Conservation (phyloP, 2,113 vertebrate genomes). For the Paradoxurus hermaphroditus region DNA sequence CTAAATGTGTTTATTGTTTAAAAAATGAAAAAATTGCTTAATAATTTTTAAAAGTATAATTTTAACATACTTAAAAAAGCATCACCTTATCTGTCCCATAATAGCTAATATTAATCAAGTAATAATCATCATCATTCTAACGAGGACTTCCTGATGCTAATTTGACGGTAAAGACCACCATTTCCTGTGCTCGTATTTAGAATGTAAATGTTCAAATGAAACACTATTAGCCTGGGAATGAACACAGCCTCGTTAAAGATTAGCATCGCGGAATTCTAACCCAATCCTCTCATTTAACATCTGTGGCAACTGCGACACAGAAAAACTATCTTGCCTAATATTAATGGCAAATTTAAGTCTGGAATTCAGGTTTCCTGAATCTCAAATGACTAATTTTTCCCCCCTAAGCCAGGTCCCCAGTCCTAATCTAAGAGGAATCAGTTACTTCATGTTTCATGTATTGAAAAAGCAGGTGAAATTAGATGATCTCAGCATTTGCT, state of each 20-base stretch:
- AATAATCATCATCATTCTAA: background rate
- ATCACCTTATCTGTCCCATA: background rate
- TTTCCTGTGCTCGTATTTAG: background rate
- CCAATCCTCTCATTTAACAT: slow-evolving; percentile 44
- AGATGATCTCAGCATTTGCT: slow-evolving; percentile 12
- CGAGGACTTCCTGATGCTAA: background rate
- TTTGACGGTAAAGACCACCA: background rate
- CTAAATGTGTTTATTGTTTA: background rate
- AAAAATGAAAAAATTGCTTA: background rate
- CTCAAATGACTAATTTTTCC: slow-evolving; percentile 32
- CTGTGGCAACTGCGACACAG: slow-evolving; percentile 30
- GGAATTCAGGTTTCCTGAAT: slow-evolving; percentile 45
- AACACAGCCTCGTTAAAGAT: slow-evolving; percentile 54
- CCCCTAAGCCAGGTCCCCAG: background rate
- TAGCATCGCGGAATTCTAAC: slow-evolving; percentile 44
- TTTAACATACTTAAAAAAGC: background rate
- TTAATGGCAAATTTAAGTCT: slow-evolving; percentile 45
- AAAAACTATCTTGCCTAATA: slow-evolving; percentile 36
- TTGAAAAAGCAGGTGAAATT: slow-evolving; percentile 39
- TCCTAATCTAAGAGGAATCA: slow-evolving; percentile 41
- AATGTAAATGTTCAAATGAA: slow-evolving; percentile 20
- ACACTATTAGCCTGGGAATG: slow-evolving; percentile 52
- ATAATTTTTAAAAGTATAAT: background rate
- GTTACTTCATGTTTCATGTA: slow-evolving; percentile 45
- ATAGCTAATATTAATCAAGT: background rate